A percentile compares a stretch with the other conserved stretches of the same genome.
These are phyloP conservation scores for Crotalus tigris DNA, from an alignment of 2,113 vertebrate genomes.

Conservation along the genomic window DNA sequence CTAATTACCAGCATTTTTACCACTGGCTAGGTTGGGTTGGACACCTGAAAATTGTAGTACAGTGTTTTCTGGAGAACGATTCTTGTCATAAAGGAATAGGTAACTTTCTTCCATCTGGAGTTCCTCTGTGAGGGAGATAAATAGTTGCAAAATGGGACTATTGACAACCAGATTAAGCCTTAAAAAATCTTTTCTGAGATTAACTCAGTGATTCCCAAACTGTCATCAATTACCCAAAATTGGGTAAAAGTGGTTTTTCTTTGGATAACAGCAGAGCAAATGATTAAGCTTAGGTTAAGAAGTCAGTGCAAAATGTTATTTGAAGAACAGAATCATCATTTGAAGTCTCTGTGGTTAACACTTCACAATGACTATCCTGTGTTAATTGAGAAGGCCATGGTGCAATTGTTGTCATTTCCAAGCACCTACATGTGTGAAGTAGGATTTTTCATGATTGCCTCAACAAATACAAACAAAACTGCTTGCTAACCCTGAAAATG, in stretches of 20 bases:
- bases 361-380: not conserved
- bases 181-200: not conserved
- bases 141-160: not conserved
- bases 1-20: not conserved
- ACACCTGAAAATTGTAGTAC: not conserved
- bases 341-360: not conserved
- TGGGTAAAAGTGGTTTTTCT: not conserved
- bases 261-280: not conserved
- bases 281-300: not conserved
- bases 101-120: not conserved
- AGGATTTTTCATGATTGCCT: not conserved
- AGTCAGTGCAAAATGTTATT: not conserved
- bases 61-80: not conserved
- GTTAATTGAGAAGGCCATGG: not conserved
- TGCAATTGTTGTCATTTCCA: not conserved
- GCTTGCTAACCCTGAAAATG: not conserved
- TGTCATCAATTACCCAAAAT: not conserved
- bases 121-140: not conserved
- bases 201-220: not conserved
- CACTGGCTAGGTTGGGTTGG: not conserved
- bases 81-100: not conserved
- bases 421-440: not conserved
- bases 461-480: not conserved
- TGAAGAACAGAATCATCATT: not conserved
- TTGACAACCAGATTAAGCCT: not conserved